phyloP scores from a whole-genome alignment of 2,888 invertebrate species.

The Melieria crassipennis region DNA sequence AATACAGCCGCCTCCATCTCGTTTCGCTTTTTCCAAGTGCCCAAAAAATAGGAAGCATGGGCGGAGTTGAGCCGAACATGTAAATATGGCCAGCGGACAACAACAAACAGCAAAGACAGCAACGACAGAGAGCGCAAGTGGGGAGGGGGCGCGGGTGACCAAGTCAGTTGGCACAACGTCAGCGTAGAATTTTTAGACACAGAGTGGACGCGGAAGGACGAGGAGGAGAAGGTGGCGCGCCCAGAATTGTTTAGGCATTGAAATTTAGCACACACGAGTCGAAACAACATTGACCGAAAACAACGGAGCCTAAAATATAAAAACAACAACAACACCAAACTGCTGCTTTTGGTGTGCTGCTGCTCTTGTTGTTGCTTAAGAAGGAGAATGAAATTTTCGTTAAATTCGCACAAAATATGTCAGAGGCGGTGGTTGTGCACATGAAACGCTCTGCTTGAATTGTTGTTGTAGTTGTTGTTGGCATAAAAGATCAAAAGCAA shows the following conservation, averaged over 20 bases:
- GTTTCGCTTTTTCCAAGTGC: too few species aligned
- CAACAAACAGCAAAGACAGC: too few species aligned
- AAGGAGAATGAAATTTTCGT: not conserved
- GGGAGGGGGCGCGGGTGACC: too few species aligned
- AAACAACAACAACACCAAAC: too few species aligned
- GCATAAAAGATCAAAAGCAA: conserved; percentile 7
- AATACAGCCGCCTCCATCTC: conserved; percentile 3
- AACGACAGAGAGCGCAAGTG: too few species aligned
- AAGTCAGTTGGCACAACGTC: too few species aligned
- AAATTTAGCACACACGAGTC: not conserved
- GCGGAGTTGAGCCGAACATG: too few species aligned
- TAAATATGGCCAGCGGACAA: too few species aligned
- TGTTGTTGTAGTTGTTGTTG: not conserved
- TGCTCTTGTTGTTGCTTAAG: too few species aligned
- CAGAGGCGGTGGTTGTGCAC: not conserved
- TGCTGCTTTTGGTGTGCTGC: too few species aligned
- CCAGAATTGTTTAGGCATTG: not conserved
- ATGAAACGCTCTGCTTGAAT: not conserved
- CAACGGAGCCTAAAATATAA: not conserved
- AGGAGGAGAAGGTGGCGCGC: not conserved
- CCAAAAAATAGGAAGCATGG: too few species aligned
- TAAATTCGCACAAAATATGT: conserved; percentile 14
- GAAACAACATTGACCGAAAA: not conserved
- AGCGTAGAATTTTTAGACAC: too few species aligned
- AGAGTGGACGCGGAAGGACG: not conserved